Evolutionary conservation across 2,113 vertebrate species (phyloP).

Genomic region (Pterocles orientalis): DNA sequence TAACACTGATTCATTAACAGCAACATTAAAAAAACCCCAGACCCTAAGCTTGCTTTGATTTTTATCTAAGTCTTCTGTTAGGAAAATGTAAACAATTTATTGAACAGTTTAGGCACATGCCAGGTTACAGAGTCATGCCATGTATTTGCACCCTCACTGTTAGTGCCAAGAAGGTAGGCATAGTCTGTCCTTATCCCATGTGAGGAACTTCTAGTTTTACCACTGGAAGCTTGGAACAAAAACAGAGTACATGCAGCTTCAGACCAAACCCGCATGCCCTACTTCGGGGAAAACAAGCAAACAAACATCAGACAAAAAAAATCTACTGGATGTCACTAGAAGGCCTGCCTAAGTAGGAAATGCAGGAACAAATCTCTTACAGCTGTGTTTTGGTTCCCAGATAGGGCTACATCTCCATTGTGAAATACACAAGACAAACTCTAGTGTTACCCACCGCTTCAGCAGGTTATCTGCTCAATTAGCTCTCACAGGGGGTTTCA

Average conservation of each 20-base stretch:
- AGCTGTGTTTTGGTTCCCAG: background rate
- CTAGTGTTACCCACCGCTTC: background rate
- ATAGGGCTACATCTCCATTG: background rate
- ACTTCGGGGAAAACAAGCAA: background rate
- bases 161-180: background rate
- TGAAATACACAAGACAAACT: background rate
- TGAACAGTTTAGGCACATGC: conserved; percentile 40
- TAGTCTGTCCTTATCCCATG: background rate
- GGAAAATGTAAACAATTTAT: conserved; percentile 62
- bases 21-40: conserved; percentile 6
- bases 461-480: background rate
- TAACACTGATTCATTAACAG: conserved; percentile 58
- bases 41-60: conserved; percentile 48
- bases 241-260: background rate
- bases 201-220: background rate
- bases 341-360: background rate
- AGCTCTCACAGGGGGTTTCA: background rate
- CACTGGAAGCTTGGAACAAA: background rate
- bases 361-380: background rate
- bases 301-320: background rate
- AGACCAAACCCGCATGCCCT: background rate
- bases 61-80: conserved; percentile 57
- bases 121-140: conserved; percentile 19
- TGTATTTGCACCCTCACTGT: background rate
- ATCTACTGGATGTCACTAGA: background rate